phyloP scores from a whole-genome alignment of 2,113 vertebrate genomes.

The Pluvialis apricaria region DNA sequence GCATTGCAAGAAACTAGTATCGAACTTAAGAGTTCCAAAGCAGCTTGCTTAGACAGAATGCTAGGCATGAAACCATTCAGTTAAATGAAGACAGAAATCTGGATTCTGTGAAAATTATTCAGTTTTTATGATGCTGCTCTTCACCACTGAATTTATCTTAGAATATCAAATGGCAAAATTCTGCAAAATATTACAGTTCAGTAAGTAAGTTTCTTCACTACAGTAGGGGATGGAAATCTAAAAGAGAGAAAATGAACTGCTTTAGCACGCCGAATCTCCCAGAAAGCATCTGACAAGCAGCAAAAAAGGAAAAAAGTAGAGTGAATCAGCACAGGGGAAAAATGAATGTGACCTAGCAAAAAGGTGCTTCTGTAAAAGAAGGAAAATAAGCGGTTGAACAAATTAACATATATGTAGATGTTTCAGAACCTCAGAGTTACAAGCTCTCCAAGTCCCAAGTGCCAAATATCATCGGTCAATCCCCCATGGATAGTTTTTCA shows the following conservation, averaged over 20 bases:
- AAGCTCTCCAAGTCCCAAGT: not conserved
- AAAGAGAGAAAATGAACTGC: slow-evolving; percentile 8
- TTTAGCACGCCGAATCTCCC: slow-evolving; percentile 2
- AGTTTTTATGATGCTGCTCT: not conserved
- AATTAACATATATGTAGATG: not conserved
- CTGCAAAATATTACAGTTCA: slow-evolving; percentile 24
- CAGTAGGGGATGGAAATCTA: not conserved
- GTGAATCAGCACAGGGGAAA: not conserved
- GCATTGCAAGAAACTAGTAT: not conserved
- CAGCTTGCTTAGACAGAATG: not conserved
- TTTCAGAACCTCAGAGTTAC: not conserved
- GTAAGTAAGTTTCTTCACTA: not conserved
- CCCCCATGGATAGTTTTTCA: not conserved
- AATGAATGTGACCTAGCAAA: slow-evolving; percentile 5
- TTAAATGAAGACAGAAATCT: not conserved
- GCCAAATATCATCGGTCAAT: not conserved
- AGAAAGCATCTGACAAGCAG: not conserved
- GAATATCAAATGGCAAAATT: slow-evolving; percentile 22
- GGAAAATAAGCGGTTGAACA: not conserved
- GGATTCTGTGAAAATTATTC: slow-evolving; percentile 44
- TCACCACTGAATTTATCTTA: not conserved
- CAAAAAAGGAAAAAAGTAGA: not conserved
- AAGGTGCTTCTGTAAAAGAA: not conserved
- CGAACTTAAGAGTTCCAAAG: not conserved
- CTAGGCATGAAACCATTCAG: not conserved